Conservation (phyloP, 2,797 vertebrate genomes). For the Gallinago nigripennis region DNA sequence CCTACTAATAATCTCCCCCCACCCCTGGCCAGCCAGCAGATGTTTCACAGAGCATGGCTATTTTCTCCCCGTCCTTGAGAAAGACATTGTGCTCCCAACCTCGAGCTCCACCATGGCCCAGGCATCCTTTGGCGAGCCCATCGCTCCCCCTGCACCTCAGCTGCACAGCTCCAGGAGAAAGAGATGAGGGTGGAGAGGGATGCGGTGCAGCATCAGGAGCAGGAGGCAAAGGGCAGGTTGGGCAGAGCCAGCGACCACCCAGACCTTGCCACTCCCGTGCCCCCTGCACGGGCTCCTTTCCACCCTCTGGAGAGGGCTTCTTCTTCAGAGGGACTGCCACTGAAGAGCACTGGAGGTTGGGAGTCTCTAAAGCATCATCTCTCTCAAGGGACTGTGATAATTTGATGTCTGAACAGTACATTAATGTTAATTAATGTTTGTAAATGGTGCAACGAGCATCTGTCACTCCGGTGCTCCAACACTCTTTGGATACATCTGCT, state of each 20-base stretch:
- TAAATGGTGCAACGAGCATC: not conserved
- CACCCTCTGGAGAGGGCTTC: not conserved
- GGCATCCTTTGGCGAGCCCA: not conserved
- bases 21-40: not conserved
- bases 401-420: not conserved
- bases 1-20: fast-evolving
- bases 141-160: fast-evolving
- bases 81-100: fast-evolving
- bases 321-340: not conserved
- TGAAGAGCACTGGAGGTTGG: not conserved
- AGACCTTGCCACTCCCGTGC: fast-evolving
- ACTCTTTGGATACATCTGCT: not conserved
- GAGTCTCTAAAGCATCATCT: not conserved
- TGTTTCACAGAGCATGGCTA: not conserved
- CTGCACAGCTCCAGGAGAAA: fast-evolving
- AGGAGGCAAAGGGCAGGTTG: not conserved
- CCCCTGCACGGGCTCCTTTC: fast-evolving
- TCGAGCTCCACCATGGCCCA: fast-evolving
- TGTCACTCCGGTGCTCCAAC: not conserved
- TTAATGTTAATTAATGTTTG: conserved; percentile 53
- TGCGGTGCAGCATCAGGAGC: fast-evolving
- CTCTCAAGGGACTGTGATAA: not conserved
- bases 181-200: fast-evolving
- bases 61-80: not conserved
- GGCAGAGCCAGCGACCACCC: not conserved